Percentiles rank a stretch among this genome's conserved stretches.
phyloP scores from a whole-genome alignment of 2,113 vertebrate species.

The Notarius quadriscutis region DNA sequence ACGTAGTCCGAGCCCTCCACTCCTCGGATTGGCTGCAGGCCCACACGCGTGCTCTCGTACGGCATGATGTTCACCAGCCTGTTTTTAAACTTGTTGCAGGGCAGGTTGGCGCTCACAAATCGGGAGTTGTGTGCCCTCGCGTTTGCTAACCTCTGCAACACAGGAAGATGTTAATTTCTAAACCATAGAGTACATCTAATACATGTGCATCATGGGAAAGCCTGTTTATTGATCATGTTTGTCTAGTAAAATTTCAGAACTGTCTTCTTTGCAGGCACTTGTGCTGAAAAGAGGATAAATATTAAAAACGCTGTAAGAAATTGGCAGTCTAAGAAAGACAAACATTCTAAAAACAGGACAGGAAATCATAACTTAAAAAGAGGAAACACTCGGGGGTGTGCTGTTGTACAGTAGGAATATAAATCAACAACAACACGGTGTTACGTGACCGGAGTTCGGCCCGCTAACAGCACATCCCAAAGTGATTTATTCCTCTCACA shows the following conservation, averaged over 20 bases:
- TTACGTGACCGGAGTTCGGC: too few relatives aligned
- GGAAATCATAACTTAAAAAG: background rate
- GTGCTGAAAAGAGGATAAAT: background rate
- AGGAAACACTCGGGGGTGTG: background rate
- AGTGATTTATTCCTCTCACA: background rate
- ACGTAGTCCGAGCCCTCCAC: conserved; percentile 98
- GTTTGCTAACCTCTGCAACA: conserved; percentile 87
- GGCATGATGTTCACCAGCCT: conserved; percentile 99
- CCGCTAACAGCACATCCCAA: background rate
- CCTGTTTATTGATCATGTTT: background rate
- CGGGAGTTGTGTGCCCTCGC: conserved; percentile 97
- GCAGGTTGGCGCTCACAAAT: conserved; percentile 98
- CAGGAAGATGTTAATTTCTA: background rate
- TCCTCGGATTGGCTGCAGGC: conserved; percentile 95
- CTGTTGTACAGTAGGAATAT: too few relatives aligned
- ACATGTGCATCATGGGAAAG: background rate
- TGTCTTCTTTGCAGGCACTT: background rate
- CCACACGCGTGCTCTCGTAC: conserved; percentile 95
- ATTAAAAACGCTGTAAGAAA: background rate
- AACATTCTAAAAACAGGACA: background rate
- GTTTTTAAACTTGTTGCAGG: conserved; percentile 99
- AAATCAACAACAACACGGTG: background rate
- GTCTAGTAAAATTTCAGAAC: background rate
- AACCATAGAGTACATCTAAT: too few relatives aligned
- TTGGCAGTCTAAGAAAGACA: background rate